phyloP scores from a whole-genome alignment of 2,888 invertebrate species.

The Lepidochitona cinerea region DNA sequence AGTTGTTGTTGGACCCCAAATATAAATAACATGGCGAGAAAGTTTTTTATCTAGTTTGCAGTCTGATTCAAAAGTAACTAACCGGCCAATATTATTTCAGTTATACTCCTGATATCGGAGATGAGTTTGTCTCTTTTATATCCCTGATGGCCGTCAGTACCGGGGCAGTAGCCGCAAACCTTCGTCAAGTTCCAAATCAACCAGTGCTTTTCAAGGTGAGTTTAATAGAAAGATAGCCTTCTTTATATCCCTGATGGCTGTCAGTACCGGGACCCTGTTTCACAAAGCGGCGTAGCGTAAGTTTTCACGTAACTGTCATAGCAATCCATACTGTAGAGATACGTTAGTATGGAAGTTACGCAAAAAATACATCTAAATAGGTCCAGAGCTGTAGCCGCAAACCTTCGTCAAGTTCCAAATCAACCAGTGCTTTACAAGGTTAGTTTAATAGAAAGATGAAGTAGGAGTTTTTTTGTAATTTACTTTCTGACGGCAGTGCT shows the following conservation, averaged over 20 bases:
- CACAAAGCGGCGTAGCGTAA: no score
- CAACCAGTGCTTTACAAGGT: conserved; percentile 52
- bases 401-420: conserved; percentile 53
- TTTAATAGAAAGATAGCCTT: background rate
- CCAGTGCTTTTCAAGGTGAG: conserved; percentile 49
- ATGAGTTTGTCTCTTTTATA: conserved; percentile 21
- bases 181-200: conserved; percentile 55
- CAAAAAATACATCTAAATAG: no score
- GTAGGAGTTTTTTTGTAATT: background rate
- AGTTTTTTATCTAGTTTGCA: no score
- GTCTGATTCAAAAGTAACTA: no score
- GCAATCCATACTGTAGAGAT: no score
- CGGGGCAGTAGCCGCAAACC: conserved; percentile 40
- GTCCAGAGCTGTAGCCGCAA: conserved; percentile 32
- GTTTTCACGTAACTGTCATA: no score
- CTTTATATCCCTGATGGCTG: conserved; percentile 40
- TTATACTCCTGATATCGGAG: background rate
- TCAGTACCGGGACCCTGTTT: conserved; percentile 42
- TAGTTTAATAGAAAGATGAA: background rate
- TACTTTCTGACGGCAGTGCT: no score
- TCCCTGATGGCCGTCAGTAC: conserved; percentile 42
- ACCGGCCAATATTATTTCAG: no score
- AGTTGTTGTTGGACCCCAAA: no score
- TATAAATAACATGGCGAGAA: no score
- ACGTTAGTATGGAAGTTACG: no score